phyloP scores from a whole-genome alignment of 2,797 vertebrate genomes.

The Yasuhikotakia modesta region DNA sequence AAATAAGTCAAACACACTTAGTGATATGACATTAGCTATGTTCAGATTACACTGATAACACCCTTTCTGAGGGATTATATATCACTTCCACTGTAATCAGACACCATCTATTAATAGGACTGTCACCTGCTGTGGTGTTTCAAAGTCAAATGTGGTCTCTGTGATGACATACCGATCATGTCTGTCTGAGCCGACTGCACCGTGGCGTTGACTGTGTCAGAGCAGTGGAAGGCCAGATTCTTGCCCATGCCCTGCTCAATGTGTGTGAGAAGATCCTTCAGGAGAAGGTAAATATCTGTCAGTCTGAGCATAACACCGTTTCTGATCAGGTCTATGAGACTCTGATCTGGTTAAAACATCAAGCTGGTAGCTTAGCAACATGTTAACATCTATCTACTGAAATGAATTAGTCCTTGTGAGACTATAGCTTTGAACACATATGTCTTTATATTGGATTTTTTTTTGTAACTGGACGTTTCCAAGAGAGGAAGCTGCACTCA shows the following conservation, averaged over 20 bases:
- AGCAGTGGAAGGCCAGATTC: constrained; percentile 94
- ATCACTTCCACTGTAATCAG: constrained; percentile 2
- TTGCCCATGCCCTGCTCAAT: constrained; percentile 95
- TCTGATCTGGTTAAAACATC: neutral
- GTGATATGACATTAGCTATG: neutral
- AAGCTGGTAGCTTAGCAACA: too few species aligned
- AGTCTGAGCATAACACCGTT: neutral
- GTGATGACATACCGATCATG: constrained; percentile 85
- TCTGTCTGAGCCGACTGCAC: constrained; percentile 88
- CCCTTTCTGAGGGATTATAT: neutral
- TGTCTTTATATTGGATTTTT: too few species aligned
- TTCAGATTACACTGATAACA: too few species aligned
- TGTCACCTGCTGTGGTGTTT: neutral
- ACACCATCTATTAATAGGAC: neutral
- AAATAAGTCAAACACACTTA: neutral
- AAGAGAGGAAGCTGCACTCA: constrained; percentile 69
- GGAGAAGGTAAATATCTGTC: neutral
- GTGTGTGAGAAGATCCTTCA: constrained; percentile 88
- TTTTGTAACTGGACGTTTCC: neutral
- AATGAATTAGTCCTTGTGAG: too few species aligned
- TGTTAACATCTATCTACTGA: too few species aligned
- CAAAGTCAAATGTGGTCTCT: neutral
- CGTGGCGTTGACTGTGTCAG: constrained; percentile 83
- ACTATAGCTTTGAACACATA: too few species aligned
- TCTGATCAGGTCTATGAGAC: neutral